Evolutionary conservation across 2,113 vertebrate species (phyloP), one percentile per base, ranked within the genome.

Genomic region (Crotalus viridis): DNA sequence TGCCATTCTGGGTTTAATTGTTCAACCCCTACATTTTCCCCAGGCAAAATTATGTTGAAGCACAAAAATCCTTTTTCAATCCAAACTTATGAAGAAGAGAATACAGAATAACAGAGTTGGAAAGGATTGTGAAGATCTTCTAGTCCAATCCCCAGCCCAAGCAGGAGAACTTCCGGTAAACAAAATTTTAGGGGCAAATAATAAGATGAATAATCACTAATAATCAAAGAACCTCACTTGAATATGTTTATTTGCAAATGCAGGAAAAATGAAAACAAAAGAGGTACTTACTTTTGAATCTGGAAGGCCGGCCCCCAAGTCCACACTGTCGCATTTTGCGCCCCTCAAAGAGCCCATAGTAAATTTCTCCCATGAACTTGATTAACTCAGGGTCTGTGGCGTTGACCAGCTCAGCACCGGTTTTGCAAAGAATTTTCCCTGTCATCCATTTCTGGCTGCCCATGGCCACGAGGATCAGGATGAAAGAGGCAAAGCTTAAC

Each of bases 351-450:
- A 99, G 98, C 17, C 99, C 99, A 0, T 98, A 99, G 96, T 98
- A 98, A 96, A 99, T 98, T 91, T 99, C 97, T 88, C 99, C 99
- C 1, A 98, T 98, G 96, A 99, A 99, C 92, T 98, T 98, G 39
- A 98, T 97, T 92, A 99, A 94, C 96, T 99, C 99, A 3, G 98
- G 98, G 21, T 98, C 96, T 0, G 99, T 99, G 81, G 99, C 99
- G 15, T 99, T 99, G 90, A 99, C 99, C 89, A 99, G 96, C 55
- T 99, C 99, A 22, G 97, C 99, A 74, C 98, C 99, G 0, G 99
- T 99, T 97, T 99, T 98, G 95, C 99, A 99, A 51, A 99, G 97
- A 94, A 99, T 99, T 94, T 97, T 98, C 4, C 98, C 99, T 2
- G 97, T 98, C 94, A 98, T 97, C 99, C 99, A 99, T 92, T 97